Evolutionary conservation across 1,140 invertebrate species (phyloP).

Genomic region (Ganaspis sp.): DNA sequence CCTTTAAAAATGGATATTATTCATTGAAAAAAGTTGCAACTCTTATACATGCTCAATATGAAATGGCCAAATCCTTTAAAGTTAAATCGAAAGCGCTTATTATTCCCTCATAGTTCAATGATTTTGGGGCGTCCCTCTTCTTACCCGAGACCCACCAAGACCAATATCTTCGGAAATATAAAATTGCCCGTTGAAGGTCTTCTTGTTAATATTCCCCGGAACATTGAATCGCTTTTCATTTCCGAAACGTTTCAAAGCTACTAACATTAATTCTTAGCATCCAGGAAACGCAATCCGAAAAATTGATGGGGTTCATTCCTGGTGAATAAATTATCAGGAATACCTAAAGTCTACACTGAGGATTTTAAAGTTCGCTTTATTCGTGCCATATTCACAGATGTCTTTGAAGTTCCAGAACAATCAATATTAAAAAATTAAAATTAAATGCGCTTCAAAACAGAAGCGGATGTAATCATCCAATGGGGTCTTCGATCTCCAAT

Average conservation of each 20-base stretch:
- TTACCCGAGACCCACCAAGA: not conserved
- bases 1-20: slow-evolving; percentile 15
- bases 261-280: not conserved
- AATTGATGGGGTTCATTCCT: no score
- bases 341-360: no score
- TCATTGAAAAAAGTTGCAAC: slow-evolving; percentile 25
- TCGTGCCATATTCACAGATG: no score
- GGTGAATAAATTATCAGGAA: no score
- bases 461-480: not conserved
- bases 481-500: not conserved
- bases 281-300: not conserved
- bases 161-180: slow-evolving; percentile 6
- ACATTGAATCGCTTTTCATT: not conserved
- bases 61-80: slow-evolving; percentile 2
- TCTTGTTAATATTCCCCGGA: slow-evolving; percentile 1
- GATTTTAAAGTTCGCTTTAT: no score
- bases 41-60: slow-evolving; percentile 2
- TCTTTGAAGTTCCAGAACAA: no score
- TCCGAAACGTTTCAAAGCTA: not conserved
- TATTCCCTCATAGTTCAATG: slow-evolving; percentile 8
- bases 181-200: not conserved
- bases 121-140: not conserved
- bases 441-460: no score
- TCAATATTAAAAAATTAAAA: no score
- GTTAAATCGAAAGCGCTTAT: slow-evolving; percentile 6